phyloP scores from a whole-genome alignment of 2,888 invertebrate species.

The Lithosia quadra region DNA sequence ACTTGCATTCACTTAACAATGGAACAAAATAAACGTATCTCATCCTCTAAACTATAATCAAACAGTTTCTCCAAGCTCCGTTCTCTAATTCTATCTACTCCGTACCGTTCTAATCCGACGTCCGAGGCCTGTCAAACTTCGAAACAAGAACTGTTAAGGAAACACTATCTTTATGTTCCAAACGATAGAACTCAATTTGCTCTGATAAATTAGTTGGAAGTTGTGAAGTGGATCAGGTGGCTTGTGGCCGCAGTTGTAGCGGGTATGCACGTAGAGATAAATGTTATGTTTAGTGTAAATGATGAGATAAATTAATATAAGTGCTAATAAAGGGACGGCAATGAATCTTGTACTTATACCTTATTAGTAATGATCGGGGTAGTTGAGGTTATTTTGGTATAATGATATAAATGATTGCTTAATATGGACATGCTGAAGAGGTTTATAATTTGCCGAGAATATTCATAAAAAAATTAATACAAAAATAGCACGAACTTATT shows the following conservation, averaged over 20 bases:
- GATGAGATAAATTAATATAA: conserved; percentile 2
- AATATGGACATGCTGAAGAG: neutral
- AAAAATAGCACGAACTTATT: too few relatives aligned
- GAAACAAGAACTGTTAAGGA: conserved; percentile 24
- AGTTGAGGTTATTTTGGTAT: neutral
- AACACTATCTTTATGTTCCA: conserved; percentile 27
- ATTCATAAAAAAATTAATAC: too few relatives aligned
- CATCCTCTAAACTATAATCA: conserved; percentile 19
- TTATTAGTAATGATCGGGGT: neutral
- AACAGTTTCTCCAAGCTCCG: conserved; percentile 30
- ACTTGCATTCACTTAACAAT: neutral
- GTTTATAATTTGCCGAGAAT: neutral
- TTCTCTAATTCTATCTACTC: conserved; percentile 37
- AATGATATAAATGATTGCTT: neutral
- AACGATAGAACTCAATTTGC: conserved; percentile 27
- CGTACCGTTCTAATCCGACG: conserved; percentile 45
- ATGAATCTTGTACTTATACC: neutral
- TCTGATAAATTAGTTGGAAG: conserved; percentile 31
- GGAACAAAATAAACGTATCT: conserved; percentile 4
- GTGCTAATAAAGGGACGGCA: neutral
- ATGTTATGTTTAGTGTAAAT: conserved; percentile 8
- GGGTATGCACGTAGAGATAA: conserved; percentile 15
- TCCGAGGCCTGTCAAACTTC: conserved; percentile 53
- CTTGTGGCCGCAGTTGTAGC: conserved; percentile 30
- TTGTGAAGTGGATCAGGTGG: conserved; percentile 47